phyloP scores from a whole-genome alignment of 2,888 invertebrate genomes.

The Meteorus cinctellus region DNA sequence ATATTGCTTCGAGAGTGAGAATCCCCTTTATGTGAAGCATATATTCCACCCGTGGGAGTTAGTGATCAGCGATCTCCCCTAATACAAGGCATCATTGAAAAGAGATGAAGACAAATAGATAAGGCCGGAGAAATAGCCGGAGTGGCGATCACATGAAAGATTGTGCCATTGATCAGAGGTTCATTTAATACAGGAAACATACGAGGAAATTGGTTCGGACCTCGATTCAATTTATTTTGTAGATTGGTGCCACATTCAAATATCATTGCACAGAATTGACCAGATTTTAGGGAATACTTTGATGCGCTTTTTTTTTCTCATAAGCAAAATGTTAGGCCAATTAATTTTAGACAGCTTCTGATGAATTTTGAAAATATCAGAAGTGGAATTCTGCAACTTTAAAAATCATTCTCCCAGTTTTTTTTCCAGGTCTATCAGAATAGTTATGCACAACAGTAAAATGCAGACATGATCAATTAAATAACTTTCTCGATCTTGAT shows the following conservation, averaged over 20 bases:
- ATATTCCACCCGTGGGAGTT: background rate
- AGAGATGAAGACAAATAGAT: conserved; percentile 11
- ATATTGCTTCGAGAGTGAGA: background rate
- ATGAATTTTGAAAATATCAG: too few relatives aligned
- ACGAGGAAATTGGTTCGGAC: background rate
- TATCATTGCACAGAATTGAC: background rate
- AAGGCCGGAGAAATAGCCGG: background rate
- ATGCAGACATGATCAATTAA: too few relatives aligned
- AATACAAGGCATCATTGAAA: conserved; percentile 6
- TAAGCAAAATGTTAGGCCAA: too few relatives aligned
- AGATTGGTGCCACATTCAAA: background rate
- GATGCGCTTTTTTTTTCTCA: too few relatives aligned
- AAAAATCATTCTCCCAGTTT: too few relatives aligned
- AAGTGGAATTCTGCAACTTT: too few relatives aligned
- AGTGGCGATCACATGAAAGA: background rate
- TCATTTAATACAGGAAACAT: background rate
- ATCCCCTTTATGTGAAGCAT: conserved; percentile 1
- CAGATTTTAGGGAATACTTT: too few relatives aligned
- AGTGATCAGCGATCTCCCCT: conserved; percentile 8
- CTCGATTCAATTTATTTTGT: background rate
- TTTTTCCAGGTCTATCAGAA: too few relatives aligned
- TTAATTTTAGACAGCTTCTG: too few relatives aligned
- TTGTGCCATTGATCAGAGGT: background rate
- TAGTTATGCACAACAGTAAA: too few relatives aligned
- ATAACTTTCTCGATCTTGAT: too few relatives aligned